phyloP scores from a whole-genome alignment of 2,888 invertebrate genomes.

The Sesia apiformis region DNA sequence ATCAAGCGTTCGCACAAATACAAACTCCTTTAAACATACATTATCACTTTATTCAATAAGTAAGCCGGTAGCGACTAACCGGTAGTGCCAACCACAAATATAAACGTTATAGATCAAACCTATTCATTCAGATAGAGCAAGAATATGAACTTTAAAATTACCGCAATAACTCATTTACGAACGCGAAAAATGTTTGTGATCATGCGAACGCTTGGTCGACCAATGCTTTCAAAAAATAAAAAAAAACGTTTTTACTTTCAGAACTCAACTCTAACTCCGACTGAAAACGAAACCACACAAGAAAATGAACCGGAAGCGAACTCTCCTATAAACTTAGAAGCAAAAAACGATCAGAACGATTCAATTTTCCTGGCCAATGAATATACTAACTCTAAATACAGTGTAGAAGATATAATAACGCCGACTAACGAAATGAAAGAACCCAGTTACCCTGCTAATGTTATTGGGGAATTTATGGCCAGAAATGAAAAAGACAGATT shows the following conservation, averaged over 20 bases:
- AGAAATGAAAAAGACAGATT: slow-evolving; percentile 52
- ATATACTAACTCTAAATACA: not conserved
- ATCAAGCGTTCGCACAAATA: no score
- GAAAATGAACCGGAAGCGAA: slow-evolving; percentile 19
- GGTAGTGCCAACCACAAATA: no score
- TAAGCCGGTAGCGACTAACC: no score
- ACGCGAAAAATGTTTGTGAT: no score
- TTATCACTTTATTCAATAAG: no score
- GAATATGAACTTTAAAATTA: no score
- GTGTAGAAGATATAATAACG: no score
- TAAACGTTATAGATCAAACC: no score
- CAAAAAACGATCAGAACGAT: slow-evolving; percentile 20
- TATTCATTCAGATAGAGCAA: no score
- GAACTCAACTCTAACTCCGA: slow-evolving; percentile 48
- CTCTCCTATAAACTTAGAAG: slow-evolving; percentile 37
- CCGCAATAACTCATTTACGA: no score
- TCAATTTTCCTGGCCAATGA: not conserved
- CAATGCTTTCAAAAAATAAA: not conserved
- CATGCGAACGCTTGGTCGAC: no score
- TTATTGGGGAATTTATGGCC: slow-evolving; percentile 21
- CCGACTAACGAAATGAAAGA: slow-evolving; percentile 28
- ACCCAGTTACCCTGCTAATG: slow-evolving; percentile 4
- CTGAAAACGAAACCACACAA: slow-evolving; percentile 30
- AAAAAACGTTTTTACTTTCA: slow-evolving; percentile 19
- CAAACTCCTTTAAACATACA: no score